Base-by-base conservation (phyloP, 2,113 vertebrate genomes). In the Oophaga pumilio region DNA sequence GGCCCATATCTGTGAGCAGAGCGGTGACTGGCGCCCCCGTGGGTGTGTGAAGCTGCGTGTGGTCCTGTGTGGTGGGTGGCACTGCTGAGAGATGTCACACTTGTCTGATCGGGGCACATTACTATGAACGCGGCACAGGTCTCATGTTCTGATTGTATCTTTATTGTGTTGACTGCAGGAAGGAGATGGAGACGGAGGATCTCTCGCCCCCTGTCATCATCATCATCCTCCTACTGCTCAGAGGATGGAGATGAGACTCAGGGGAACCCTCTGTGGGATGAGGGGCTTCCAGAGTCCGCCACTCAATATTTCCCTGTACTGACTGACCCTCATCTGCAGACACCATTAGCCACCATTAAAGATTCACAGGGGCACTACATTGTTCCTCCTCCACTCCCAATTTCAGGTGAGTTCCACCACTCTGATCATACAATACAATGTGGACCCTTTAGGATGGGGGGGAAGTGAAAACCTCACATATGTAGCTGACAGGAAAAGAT, bases 171-270 rank as follows among this genome's bases (percentile, higher is more conserved):
- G 15, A 20, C 28, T 12, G 24, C 52, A 76, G 74, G 50, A 22
- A 49, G 18, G 49, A 18, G 33, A 20, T 52, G 74, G 74, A 13
- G 26, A n/a, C 74, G 73, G 49, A 76, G 73, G 5, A 4, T 24
- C 6, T 52, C 74, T n/a, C 50, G 74, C 20, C 49, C 49, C 5
- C 74, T 53, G 2, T 77, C 76, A 26, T 78, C 74, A 5, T 53
- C 76, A 14, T 71, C 13, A 24, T 71, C 68, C 26, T 62, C 60
- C 60, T 62, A 6, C 20, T 62, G 33, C 71, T 49, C 18, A 17
- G 76, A 57, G 52, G 76, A 78, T 26, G 76, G 52, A 26, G 76
- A 78, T 52, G 76, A 78, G 76, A 8, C 74, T 24, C 18, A 8
- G 11, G 76, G 22, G 22, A 50, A n/a, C 20, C 14, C 10, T 50